Evolutionary conservation across 23 tunicate genomes (phyloP).

Genomic region (Halocynthia roretzi): DNA sequence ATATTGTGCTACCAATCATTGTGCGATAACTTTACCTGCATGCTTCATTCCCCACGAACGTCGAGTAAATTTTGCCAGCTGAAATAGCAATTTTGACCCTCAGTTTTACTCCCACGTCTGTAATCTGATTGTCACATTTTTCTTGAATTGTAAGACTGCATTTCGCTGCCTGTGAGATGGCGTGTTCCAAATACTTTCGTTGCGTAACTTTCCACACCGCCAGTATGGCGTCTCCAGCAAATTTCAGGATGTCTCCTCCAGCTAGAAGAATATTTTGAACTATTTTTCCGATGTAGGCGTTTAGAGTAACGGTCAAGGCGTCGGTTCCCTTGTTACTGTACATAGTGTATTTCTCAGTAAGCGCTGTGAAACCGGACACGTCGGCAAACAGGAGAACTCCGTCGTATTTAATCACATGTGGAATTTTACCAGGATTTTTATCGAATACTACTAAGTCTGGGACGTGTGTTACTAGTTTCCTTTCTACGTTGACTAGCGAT

Average conservation of each 20-base stretch:
- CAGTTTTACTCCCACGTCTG: conserved; percentile 94
- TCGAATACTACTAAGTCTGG: conserved; percentile 88
- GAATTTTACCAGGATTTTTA: conserved; percentile 47
- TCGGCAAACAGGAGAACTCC: conserved; percentile 98
- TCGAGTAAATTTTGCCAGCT: conserved; percentile 89
- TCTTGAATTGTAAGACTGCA: conserved; percentile 80
- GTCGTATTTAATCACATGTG: conserved; percentile 67
- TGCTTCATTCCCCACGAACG: conserved; percentile 83
- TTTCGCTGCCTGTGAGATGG: conserved; percentile 73
- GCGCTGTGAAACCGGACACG: conserved; percentile 95
- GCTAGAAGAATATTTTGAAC: conserved; percentile 61
- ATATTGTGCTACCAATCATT: background rate
- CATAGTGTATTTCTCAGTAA: conserved; percentile 86
- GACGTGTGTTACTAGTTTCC: conserved; percentile 57
- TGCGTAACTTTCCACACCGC: conserved; percentile 92
- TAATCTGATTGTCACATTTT: conserved; percentile 83
- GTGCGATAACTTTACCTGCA: conserved; percentile 7
- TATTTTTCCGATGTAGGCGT: conserved; percentile 86
- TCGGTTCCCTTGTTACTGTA: conserved; percentile 87
- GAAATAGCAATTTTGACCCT: conserved; percentile 96
- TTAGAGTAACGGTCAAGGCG: conserved; percentile 81
- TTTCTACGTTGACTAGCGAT: conserved; percentile 32
- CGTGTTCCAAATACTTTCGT: conserved; percentile 50
- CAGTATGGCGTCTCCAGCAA: conserved; percentile 98
- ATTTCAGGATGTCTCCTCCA: conserved; percentile 93